Base-by-base conservation (phyloP, 2,888 invertebrate species). In the Periphyllus acericola region DNA sequence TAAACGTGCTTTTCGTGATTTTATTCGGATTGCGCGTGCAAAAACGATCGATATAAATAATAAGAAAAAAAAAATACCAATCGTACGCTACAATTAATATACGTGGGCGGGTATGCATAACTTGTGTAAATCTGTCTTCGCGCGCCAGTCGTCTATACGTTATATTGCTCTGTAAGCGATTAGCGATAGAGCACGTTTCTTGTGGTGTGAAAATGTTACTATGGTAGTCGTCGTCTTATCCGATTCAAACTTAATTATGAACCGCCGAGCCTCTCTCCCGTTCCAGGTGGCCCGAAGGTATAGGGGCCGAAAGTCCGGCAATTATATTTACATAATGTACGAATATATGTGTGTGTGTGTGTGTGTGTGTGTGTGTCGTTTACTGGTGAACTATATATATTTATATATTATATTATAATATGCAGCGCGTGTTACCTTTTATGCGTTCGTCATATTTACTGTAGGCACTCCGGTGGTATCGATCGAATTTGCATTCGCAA, bases 161-260 rank as follows among this genome's bases (percentile, higher is more conserved):
- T 36, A n/a, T 60, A 78, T 36, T 19, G 60, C 25, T 34, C n/a
- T 60, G 74, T 34, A 60, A 74, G 74, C 75, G 83, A 83, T 83
- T 75, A 83, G 75, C 29, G 60, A 75, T 60, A 60, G 75, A 75
- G 29, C 83, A 83, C 83, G 83, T 83, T 83, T 75, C 83, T 19
- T 11, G 3, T 34, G 75, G 83, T 40, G 83, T 83, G 83, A 83
- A 83, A 83, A 83, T 40, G 60, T 60, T 83, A 40, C 3, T 60
- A 83, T 60, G 36, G 60, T 32, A 19, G 25, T 19, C 52, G 72
- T 21, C 32, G 14, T n/a, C 74, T 75, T 40, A 60, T 75, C 75
- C 83, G 83, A 60, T 83, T 83, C 14, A 36, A 74, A 74, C 55
- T 55, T 6, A 74, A 74, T 72, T n/a, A 25, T n/a, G 21, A 29